Base-by-base conservation (phyloP, 2,888 invertebrate genomes). In the Diadromus collaris region DNA sequence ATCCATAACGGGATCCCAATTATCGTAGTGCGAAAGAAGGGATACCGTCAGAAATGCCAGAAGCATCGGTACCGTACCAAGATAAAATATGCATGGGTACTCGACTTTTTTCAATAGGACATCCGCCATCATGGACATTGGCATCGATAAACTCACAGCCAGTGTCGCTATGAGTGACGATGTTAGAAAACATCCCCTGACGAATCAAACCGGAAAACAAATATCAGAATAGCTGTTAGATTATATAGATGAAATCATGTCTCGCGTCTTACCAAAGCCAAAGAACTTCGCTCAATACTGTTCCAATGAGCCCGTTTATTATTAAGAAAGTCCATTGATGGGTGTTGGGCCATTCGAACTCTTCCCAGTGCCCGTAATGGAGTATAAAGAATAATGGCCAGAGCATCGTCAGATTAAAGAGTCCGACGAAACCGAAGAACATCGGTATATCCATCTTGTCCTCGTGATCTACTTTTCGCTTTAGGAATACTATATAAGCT, bases 361-460 rank as follows among this genome's bases (percentile, higher is more conserved):
- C 92, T 92, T 99, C 99, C 85, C 95, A 93, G 85, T 95, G 94
- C 19, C 95, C 94, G 83, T 95, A 96, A 91, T 98, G 97, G 46
- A 99, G 92, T 76, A 97, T 93, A 82, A 97, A 96, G 90, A 99
- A 97, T 82, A 96, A 92, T 71, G 97, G 97, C 97, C 98, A 99
- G 85, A 97, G 92, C 19, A 97, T 91, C 74, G 97, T 91, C n/a
- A 97, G 92, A 91, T 96, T 97, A 89, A 97, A 97, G 58, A 99
- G 93, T 5, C 99, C 99, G 82, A 99, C 97, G 89, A 99, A 96
- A 79, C 99, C 99, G 91, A 99, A 98, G 91, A 99, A 97, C 92
- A 99, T 94, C 71, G 98, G 97, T 86, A 98, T 96, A 91, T 98
- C 98, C 90, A 99, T 95, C 90, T 96, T 96, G 87, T 98, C 98